Conservation (phyloP, 2,888 invertebrate species). For the Drosophila birchii region DNA sequence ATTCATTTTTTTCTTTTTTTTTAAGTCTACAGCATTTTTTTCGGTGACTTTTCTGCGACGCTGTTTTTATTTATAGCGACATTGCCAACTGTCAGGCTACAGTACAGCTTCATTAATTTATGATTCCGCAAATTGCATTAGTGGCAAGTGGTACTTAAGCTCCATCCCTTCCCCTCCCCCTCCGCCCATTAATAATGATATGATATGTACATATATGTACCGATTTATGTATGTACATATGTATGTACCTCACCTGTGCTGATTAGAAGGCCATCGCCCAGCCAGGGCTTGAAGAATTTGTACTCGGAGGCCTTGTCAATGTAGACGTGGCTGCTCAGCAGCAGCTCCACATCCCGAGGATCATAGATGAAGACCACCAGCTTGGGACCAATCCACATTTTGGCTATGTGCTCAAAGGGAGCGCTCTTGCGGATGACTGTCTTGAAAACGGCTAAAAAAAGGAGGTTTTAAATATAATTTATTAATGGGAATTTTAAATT, state of each 20-base stretch:
- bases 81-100: conserved; percentile 72
- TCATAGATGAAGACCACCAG: conserved; percentile 90
- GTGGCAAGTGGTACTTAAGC: conserved; percentile 29
- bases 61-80: conserved; percentile 69
- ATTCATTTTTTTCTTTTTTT: too few relatives aligned
- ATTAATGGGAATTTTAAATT: not conserved
- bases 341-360: conserved; percentile 91
- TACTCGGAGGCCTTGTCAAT: conserved; percentile 93
- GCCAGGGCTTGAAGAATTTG: conserved; percentile 93
- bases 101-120: conserved; percentile 76
- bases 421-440: conserved; percentile 85
- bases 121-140: conserved; percentile 73
- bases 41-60: conserved; percentile 35
- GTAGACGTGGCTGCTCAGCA: conserved; percentile 91
- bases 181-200: conserved; percentile 4
- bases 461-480: conserved; percentile 29
- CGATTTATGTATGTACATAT: not conserved
- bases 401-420: conserved; percentile 87
- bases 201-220: not conserved
- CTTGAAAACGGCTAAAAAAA: conserved; percentile 88
- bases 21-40: not conserved
- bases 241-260: conserved; percentile 88
- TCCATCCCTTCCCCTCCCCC: not conserved
- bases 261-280: conserved; percentile 92
- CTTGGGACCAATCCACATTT: conserved; percentile 91